phyloP scores from a whole-genome alignment of 2,797 vertebrate species.

The Molossus molossus region DNA sequence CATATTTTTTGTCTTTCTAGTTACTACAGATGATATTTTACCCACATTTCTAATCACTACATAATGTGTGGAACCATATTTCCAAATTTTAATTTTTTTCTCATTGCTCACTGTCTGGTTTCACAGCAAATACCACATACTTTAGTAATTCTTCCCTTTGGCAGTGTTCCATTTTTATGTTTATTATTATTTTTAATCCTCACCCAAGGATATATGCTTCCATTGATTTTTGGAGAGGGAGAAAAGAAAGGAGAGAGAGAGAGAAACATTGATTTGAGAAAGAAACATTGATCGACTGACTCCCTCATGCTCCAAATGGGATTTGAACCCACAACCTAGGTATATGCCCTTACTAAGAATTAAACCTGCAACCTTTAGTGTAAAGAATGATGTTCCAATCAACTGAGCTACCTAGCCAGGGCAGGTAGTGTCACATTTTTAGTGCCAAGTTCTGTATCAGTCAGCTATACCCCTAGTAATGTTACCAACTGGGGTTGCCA shows the following conservation, averaged over 20 bases:
- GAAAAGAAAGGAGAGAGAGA: neutral
- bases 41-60: neutral
- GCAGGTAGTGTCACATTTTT: neutral
- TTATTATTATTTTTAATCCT: neutral
- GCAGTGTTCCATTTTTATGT: neutral
- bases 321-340: neutral
- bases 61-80: neutral
- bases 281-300: neutral
- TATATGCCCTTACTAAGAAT: neutral
- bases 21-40: constrained; percentile 7
- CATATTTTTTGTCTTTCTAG: neutral
- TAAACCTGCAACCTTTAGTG: neutral
- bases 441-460: neutral
- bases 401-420: neutral
- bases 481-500: too few species aligned
- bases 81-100: neutral
- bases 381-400: neutral
- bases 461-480: neutral
- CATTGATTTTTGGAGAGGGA: neutral
- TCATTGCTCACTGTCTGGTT: neutral
- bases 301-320: neutral
- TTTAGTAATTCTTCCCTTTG: neutral
- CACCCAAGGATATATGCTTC: neutral
- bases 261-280: neutral
- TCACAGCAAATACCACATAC: neutral